A percentile compares a stretch with the other conserved stretches of the same genome.
These are phyloP conservation scores for Phasianus colchicus DNA, from an alignment of 2,113 vertebrate species.

Conservation along the genomic window DNA sequence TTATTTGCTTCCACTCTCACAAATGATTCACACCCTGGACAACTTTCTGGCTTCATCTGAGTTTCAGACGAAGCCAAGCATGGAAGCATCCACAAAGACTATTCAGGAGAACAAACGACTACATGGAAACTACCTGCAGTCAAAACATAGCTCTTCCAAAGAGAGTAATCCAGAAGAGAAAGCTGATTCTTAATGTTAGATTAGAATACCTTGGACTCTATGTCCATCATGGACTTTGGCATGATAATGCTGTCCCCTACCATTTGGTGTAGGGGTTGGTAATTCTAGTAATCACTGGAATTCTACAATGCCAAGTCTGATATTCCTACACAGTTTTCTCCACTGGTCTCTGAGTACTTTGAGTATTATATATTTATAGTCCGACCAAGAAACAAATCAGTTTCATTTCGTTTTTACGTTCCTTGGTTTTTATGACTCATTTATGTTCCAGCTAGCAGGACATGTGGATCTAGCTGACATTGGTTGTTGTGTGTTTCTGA, in stretches of 20 bases:
- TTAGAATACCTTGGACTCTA: not conserved
- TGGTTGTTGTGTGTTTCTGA: not conserved
- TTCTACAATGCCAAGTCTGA: not conserved
- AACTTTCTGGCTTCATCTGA: not conserved
- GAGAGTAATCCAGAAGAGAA: not conserved
- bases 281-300: not conserved
- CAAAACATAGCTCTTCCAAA: not conserved
- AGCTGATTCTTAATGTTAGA: not conserved
- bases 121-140: not conserved
- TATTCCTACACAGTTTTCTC: not conserved
- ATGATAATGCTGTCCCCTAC: not conserved
- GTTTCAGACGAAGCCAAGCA: not conserved
- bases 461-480: not conserved
- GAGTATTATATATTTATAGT: not conserved
- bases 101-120: not conserved
- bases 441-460: not conserved
- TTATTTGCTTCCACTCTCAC: not conserved
- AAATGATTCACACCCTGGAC: not conserved
- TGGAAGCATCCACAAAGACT: not conserved
- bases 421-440: constrained; percentile 38
- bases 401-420: not conserved
- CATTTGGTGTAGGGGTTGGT: not conserved
- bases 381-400: constrained; percentile 24
- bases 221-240: not conserved
- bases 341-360: not conserved